Evolutionary conservation across 2,888 invertebrate species (phyloP), one percentile per base, ranked within the genome.

Genomic region (Macroteleia sp.): DNA sequence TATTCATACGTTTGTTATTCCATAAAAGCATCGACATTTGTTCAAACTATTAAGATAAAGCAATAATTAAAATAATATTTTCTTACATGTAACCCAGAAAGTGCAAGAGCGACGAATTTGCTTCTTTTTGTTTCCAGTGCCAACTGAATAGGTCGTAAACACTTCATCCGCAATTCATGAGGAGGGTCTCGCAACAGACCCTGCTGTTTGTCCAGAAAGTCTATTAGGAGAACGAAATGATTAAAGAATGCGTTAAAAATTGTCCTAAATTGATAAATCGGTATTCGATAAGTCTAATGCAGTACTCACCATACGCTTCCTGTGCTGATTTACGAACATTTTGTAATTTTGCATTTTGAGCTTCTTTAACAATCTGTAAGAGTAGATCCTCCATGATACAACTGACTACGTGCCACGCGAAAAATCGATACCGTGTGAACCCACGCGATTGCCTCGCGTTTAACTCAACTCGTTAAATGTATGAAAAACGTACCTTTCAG

Each of bases 21-120:
- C n/a, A n/a, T n/a, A n/a, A n/a, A n/a, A n/a, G n/a, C n/a, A n/a
- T n/a, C n/a, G n/a, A n/a, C n/a, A n/a, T n/a, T n/a, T n/a, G n/a
- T n/a, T n/a, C n/a, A n/a, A n/a, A n/a, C n/a, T n/a, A n/a, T n/a
- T n/a, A n/a, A n/a, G n/a, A n/a, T n/a, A n/a, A n/a, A n/a, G n/a
- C n/a, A n/a, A n/a, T n/a, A n/a, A n/a, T n/a, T n/a, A n/a, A n/a
- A n/a, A n/a, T n/a, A n/a, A n/a, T n/a, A n/a, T n/a, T n/a, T n/a
- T n/a, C n/a, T 12, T 70, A 98, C 98, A 93, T 98, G 97, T 88
- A 98, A 94, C 81, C 98, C 98, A 88, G 95, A 95, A 41, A 98
- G 92, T 8, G 97, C 96, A 90, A 95, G 94, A 36, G 95, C 94
- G 71, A 97, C 95, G 81, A 98, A 94, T 91, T 97, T 97, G 86